Percentiles rank a stretch among this genome's conserved stretches.
Evolutionary conservation across 2,888 invertebrate species (phyloP).

Genomic region (Neoascia interrupta): DNA sequence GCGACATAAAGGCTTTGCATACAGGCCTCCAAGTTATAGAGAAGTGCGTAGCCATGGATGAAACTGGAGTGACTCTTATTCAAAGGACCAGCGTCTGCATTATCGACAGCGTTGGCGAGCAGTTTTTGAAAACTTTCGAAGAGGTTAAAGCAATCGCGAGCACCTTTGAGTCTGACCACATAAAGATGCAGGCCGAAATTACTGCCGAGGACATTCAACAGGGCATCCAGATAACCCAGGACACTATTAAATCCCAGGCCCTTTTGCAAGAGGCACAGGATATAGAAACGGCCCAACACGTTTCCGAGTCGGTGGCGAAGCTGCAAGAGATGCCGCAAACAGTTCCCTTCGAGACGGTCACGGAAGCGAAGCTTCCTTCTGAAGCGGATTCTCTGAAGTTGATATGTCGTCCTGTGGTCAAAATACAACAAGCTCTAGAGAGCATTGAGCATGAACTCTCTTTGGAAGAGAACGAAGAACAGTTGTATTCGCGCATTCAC

Average conservation of each 20-base stretch:
- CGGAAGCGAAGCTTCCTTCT: conserved; percentile 75
- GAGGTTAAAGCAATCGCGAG: conserved; percentile 81
- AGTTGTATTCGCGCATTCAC: conserved; percentile 77
- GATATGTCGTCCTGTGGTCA: conserved; percentile 79
- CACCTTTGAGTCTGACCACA: conserved; percentile 79
- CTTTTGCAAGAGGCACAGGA: conserved; percentile 81
- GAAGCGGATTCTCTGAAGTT: conserved; percentile 77
- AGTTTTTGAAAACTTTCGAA: conserved; percentile 82
- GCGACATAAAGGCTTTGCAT: conserved; percentile 84
- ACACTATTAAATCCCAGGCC: conserved; percentile 81
- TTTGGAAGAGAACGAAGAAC: conserved; percentile 76
- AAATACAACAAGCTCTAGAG: conserved; percentile 80
- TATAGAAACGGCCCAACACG: conserved; percentile 78
- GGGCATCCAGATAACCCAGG: conserved; percentile 81
- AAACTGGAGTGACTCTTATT: conserved; percentile 84
- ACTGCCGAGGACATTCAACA: conserved; percentile 81
- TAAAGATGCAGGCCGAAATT: conserved; percentile 80
- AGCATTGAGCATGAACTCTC: conserved; percentile 78
- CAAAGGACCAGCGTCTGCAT: conserved; percentile 86
- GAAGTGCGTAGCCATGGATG: conserved; percentile 85
- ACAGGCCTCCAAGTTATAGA: conserved; percentile 84
- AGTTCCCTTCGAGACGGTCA: conserved; percentile 76
- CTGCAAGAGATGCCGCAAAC: conserved; percentile 73
- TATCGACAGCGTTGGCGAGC: conserved; percentile 82
- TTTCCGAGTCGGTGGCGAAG: conserved; percentile 78